These are phyloP conservation scores for Chaenodraco wilsoni DNA, from an alignment of 2,797 vertebrate species.

Conservation along the genomic window DNA sequence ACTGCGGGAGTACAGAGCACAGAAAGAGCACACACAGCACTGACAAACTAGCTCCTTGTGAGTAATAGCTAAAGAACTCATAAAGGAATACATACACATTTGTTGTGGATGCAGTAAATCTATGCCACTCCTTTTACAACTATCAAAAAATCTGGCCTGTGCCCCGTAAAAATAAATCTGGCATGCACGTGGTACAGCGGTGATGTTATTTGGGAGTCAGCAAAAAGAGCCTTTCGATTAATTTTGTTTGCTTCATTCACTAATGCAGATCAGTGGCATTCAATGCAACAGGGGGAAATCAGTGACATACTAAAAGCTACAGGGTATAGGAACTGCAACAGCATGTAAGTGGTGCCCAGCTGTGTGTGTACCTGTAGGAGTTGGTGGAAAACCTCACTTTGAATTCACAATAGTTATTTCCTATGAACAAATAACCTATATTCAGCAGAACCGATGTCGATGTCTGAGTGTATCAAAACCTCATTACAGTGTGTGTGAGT, in stretches of 20 bases:
- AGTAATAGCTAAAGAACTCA: slow-evolving; percentile 84
- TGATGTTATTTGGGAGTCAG: slow-evolving; percentile 62
- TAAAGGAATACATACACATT: slow-evolving; percentile 82
- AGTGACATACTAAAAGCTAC: slow-evolving; percentile 44
- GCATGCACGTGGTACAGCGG: slow-evolving; percentile 38
- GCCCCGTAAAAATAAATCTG: slow-evolving; percentile 72
- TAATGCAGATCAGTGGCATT: slow-evolving; percentile 64
- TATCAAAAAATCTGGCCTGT: slow-evolving; percentile 69
- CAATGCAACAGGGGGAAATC: slow-evolving; percentile 37
- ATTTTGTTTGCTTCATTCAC: slow-evolving; percentile 58
- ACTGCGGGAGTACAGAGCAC: slow-evolving; percentile 74
- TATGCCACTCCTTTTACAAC: slow-evolving; percentile 73
- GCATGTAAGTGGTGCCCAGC: slow-evolving; percentile 36
- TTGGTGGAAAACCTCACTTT: neutral
- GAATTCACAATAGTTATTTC: slow-evolving; percentile 2
- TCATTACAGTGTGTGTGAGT: neutral
- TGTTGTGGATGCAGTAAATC: slow-evolving; percentile 78
- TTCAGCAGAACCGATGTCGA: neutral
- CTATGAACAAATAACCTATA: slow-evolving; percentile 2
- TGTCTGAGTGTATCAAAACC: neutral
- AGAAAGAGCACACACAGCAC: slow-evolving; percentile 85
- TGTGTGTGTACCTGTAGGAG: slow-evolving; percentile 45
- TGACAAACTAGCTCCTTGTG: slow-evolving; percentile 83
- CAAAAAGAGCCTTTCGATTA: slow-evolving; percentile 57
- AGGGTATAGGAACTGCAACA: slow-evolving; percentile 27